phyloP scores from a whole-genome alignment of 2,888 invertebrate genomes.

The Rhaphigaster nebulosa region DNA sequence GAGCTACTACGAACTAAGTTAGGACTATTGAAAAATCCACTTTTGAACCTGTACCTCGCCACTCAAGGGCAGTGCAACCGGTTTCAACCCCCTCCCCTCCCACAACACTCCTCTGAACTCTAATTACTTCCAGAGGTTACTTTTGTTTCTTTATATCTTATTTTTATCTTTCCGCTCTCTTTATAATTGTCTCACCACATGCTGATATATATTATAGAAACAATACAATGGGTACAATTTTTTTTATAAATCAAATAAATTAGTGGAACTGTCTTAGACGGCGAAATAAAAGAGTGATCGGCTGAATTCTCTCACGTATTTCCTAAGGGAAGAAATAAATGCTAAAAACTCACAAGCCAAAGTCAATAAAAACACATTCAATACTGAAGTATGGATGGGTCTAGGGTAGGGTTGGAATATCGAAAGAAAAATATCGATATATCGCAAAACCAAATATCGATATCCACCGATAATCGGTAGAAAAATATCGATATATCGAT shows the following conservation, averaged over 20 bases:
- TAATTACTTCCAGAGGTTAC: conserved; percentile 6
- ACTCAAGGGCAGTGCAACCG: conserved; percentile 34
- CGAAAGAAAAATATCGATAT: no score
- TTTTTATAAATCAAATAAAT: background rate
- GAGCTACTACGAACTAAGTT: background rate
- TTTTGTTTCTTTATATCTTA: conserved; percentile 16
- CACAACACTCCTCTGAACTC: background rate
- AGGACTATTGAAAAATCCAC: conserved; percentile 26
- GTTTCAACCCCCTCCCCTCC: background rate
- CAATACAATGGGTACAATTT: background rate
- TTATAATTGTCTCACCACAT: background rate
- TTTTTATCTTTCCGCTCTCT: background rate
- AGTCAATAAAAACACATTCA: no score
- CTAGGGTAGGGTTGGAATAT: no score
- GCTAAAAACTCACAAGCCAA: no score
- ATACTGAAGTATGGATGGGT: no score
- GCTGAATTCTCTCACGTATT: no score
- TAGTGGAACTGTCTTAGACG: background rate
- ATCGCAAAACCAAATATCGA: no score
- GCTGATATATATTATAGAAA: background rate
- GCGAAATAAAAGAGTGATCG: no score
- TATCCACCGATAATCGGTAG: no score
- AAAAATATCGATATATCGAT: no score
- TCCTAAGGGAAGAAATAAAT: no score
- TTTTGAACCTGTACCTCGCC: background rate